Conservation (phyloP, 2,113 vertebrate genomes). For the Ramphastos sulfuratus region DNA sequence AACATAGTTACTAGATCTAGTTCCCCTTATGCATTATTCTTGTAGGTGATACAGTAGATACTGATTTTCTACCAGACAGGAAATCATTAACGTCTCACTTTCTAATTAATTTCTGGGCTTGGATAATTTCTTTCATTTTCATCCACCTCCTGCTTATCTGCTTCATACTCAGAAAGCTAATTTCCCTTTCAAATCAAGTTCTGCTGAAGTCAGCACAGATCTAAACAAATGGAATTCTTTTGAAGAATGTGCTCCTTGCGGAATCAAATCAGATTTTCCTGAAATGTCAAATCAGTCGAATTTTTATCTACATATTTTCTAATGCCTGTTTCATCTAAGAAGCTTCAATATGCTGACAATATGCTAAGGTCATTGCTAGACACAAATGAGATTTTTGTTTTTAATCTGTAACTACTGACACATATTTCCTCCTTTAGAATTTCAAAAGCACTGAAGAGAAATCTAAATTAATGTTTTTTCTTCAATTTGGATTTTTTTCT, state of each 20-base stretch:
- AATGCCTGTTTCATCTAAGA: neutral
- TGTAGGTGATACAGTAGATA: neutral
- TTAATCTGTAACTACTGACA: neutral
- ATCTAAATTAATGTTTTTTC: neutral
- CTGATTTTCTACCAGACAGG: slow-evolving; percentile 2
- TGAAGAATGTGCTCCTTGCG: neutral
- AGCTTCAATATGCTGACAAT: neutral
- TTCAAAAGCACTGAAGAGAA: neutral
- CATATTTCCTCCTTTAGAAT: neutral
- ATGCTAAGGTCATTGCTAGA: neutral
- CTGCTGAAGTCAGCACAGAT: neutral
- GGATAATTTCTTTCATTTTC: slow-evolving; percentile 37
- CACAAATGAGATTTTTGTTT: neutral
- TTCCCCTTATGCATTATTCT: neutral
- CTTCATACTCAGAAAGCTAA: slow-evolving; percentile 3
- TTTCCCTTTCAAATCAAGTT: slow-evolving; percentile 31
- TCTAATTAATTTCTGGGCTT: slow-evolving; percentile 27
- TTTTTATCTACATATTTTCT: neutral
- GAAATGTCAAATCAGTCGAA: neutral
- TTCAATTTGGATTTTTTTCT: neutral
- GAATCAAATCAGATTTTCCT: neutral
- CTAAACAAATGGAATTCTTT: neutral
- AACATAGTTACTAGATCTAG: neutral
- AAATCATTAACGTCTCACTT: slow-evolving; percentile 31
- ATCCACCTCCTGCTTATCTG: slow-evolving; percentile 7